Evolutionary conservation across 2,113 vertebrate genomes (phyloP).

Genomic region (Microcebus griseorufus): DNA sequence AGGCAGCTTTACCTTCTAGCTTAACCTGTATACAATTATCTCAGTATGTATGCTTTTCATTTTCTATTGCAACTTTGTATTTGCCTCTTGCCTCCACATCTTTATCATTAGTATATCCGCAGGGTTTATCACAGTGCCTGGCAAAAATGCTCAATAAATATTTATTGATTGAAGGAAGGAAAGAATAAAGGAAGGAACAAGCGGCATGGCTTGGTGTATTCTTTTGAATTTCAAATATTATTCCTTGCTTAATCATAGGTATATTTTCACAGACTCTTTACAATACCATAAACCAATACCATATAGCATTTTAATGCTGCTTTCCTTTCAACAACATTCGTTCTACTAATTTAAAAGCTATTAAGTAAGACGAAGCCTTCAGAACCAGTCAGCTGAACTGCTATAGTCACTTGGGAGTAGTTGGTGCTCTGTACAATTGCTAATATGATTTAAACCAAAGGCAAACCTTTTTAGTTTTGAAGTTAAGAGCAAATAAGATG

Average conservation of each 20-base stretch:
- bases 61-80: conserved; percentile 10
- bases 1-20: background rate
- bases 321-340: conserved; percentile 38
- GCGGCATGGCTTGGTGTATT: background rate
- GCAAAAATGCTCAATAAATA: background rate
- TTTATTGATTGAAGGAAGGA: conserved; percentile 7
- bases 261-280: conserved; percentile 34
- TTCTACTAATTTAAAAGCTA: conserved; percentile 45
- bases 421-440: background rate
- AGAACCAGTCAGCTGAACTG: conserved; percentile 6
- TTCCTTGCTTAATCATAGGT: conserved; percentile 28
- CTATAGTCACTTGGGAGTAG: background rate
- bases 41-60: background rate
- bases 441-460: conserved; percentile 50
- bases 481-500: conserved; percentile 19
- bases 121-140: background rate
- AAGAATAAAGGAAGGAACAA: conserved; percentile 1
- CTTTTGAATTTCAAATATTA: conserved; percentile 48
- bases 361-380: conserved; percentile 46
- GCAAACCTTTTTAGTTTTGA: conserved; percentile 28
- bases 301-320: conserved; percentile 13
- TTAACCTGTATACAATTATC: background rate
- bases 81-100: background rate
- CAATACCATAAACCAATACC: background rate
- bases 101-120: conserved; percentile 19